A percentile compares a stretch with the other conserved stretches of the same genome.
These are phyloP conservation scores for Cossypha niveicapilla DNA, from an alignment of 2,797 vertebrate genomes.

Conservation along the genomic window DNA sequence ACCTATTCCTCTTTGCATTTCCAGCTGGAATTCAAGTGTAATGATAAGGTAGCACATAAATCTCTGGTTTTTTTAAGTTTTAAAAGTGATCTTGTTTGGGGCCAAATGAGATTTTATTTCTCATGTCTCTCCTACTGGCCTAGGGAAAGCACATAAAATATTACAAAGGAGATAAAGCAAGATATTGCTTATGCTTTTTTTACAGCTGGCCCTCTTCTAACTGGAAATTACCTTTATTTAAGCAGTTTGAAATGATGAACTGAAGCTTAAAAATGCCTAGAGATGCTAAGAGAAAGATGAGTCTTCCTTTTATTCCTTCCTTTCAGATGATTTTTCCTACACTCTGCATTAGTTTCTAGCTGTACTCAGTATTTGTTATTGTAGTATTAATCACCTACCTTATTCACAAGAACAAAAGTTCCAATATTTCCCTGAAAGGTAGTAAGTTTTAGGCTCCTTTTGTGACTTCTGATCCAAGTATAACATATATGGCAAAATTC, in stretches of 20 bases:
- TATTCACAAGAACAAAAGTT: conserved; percentile 13
- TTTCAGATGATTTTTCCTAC: neutral
- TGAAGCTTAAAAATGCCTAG: neutral
- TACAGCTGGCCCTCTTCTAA: neutral
- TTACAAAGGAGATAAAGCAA: neutral
- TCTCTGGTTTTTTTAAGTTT: neutral
- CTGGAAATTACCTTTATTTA: neutral
- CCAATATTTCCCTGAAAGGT: neutral
- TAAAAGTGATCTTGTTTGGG: neutral
- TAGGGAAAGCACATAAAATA: neutral
- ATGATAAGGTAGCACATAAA: neutral
- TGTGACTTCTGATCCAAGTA: conserved; percentile 13
- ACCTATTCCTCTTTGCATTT: neutral
- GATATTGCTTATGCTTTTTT: neutral
- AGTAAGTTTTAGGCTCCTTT: neutral
- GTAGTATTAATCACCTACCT: neutral
- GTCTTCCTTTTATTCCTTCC: neutral
- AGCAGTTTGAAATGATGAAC: neutral
- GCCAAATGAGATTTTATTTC: neutral
- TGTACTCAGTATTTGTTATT: neutral
- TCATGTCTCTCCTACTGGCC: neutral
- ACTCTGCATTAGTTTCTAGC: neutral
- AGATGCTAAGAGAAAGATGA: neutral
- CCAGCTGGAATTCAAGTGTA: neutral
- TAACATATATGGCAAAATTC: neutral